Base-by-base conservation (phyloP, 2,113 vertebrate species). In the Eonycteris spelaea region DNA sequence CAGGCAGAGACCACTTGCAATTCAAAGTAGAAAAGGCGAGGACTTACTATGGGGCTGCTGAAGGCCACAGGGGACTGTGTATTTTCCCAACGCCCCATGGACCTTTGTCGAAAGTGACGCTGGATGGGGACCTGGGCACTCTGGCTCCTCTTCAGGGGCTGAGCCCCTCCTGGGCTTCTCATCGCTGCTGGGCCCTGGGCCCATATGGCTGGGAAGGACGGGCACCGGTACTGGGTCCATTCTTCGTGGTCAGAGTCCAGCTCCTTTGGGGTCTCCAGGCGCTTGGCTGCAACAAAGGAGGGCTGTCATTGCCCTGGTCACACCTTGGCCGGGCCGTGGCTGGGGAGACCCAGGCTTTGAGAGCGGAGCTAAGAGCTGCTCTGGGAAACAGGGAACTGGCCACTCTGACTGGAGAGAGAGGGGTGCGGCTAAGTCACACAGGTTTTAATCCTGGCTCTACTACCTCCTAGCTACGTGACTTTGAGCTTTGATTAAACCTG, bases 1-100 rank as follows among this genome's bases (percentile, higher is more conserved):
- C 61, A 16, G 9, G 24, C 2, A 68, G 5, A 30, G 28, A 9
- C 28, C 35, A n/a, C 67, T 55, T 90, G 15, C 1, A 59, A 77
- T 35, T 70, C 43, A 24, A 63, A 91, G 45, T 21, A 3, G 4
- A 68, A 28, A 80, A 93, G 43, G 13, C n/a, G 1, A 1, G 45
- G 86, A 99, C 99, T 99, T 97, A 99, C 99, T 0, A 99, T 96
- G 73, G 98, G 94, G 85, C 98, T 99, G 98, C 98, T 99, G 96
- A 99, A 99, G 0, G 99, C 98, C 97, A 99, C 98, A 0, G 98
- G 97, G 5, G 98, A 97, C 68, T 85, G 97, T 63, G 21, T 53
- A 82, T 83, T 98, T 65, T 98, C 98, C 0, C 95, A 40, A 1
- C 82, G 89, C 0, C 98, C 97, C 0, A 97, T 0, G 0, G 98